These are phyloP conservation scores for Rhinolophus sinicus DNA, from an alignment of 2,113 vertebrate species.

Conservation along the genomic window DNA sequence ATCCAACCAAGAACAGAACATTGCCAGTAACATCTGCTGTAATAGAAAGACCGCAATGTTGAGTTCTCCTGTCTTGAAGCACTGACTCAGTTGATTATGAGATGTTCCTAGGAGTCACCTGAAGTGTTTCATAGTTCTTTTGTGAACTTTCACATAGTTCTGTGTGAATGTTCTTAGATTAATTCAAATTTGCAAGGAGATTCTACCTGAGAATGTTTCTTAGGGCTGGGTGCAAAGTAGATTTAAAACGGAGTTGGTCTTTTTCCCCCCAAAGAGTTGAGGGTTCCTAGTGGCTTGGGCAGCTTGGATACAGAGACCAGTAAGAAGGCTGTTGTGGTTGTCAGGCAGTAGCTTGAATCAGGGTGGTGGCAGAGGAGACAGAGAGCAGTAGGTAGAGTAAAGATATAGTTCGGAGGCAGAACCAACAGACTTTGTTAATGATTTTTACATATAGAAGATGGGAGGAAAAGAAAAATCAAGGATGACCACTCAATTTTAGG, in stretches of 20 bases:
- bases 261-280: background rate
- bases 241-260: background rate
- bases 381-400: background rate
- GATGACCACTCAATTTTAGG: background rate
- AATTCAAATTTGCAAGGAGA: slow-evolving; percentile 16
- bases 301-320: background rate
- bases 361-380: background rate
- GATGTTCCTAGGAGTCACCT: background rate
- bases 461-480: slow-evolving; percentile 24
- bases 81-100: background rate
- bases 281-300: background rate
- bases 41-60: background rate
- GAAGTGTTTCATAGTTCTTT: background rate
- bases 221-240: background rate
- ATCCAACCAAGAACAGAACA: slow-evolving; percentile 66
- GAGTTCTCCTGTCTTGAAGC: slow-evolving; percentile 16
- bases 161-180: background rate
- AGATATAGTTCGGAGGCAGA: background rate
- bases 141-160: background rate
- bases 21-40: background rate
- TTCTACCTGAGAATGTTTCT: background rate
- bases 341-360: background rate
- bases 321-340: background rate
- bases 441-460: background rate
- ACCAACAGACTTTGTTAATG: background rate